phyloP scores from a whole-genome alignment of 2,888 invertebrate genomes.

The Monochamus alternatus region DNA sequence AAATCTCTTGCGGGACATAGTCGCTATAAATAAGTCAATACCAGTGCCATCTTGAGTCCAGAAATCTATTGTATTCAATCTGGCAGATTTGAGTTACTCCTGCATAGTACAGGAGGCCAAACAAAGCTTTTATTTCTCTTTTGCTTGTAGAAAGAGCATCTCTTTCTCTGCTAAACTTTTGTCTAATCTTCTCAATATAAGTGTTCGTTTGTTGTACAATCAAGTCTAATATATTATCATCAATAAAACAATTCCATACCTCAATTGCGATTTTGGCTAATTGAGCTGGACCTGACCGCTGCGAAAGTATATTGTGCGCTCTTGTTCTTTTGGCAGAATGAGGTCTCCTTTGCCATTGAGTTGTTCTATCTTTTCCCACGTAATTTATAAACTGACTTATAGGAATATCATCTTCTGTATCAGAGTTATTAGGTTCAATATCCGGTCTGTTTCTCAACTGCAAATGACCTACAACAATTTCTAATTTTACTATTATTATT shows the following conservation, averaged over 20 bases:
- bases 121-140: neutral
- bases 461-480: neutral
- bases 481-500: neutral
- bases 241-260: constrained; percentile 2
- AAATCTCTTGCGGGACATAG: neutral
- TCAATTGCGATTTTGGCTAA: neutral
- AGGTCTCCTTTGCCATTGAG: neutral
- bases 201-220: neutral
- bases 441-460: constrained; percentile 1
- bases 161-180: neutral
- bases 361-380: neutral
- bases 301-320: neutral
- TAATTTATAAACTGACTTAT: constrained; percentile 9
- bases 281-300: neutral
- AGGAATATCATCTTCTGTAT: neutral
- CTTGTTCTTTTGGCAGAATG: constrained; percentile 7
- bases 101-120: neutral
- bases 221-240: neutral
- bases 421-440: constrained; percentile 4
- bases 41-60: constrained; percentile 3
- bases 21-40: neutral
- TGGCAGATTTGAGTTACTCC: neutral
- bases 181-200: neutral
- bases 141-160: neutral
- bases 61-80: neutral